Percentiles rank a stretch among this genome's conserved stretches.
phyloP scores from a whole-genome alignment of 2,797 vertebrate species.

The Microctenopoma steveboyesi region DNA sequence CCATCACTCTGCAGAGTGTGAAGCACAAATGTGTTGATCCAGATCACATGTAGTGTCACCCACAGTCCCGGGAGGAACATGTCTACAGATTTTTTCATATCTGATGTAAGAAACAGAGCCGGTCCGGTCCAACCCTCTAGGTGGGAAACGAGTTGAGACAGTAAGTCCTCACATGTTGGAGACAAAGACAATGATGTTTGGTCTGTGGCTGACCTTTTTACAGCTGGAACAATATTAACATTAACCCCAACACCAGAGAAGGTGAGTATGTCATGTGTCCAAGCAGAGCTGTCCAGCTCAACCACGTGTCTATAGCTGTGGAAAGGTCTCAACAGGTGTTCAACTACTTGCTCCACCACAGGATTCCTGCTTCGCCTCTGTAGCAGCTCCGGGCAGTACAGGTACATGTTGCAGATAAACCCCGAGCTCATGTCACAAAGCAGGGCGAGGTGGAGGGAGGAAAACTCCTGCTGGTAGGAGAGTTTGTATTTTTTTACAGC shows the following conservation, averaged over 20 bases:
- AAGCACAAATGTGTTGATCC: slow-evolving; percentile 79
- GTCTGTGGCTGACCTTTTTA: slow-evolving; percentile 6
- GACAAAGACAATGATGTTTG: slow-evolving; percentile 8
- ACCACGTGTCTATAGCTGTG: slow-evolving; percentile 53
- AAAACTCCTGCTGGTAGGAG: slow-evolving; percentile 35
- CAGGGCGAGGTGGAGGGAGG: slow-evolving; percentile 67
- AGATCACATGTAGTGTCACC: slow-evolving; percentile 69
- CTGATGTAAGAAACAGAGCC: slow-evolving; percentile 59
- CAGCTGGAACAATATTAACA: slow-evolving; percentile 52
- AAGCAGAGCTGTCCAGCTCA: slow-evolving; percentile 71
- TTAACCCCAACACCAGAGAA: slow-evolving; percentile 58
- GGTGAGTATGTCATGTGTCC: slow-evolving; percentile 57
- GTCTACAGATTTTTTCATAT: slow-evolving; percentile 41
- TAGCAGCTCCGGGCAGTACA: slow-evolving; percentile 72
- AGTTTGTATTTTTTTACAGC: slow-evolving; percentile 78
- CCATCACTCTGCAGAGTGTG: slow-evolving; percentile 64
- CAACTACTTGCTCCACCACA: slow-evolving; percentile 71
- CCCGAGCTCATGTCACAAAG: slow-evolving; percentile 73
- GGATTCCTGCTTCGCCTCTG: slow-evolving; percentile 61
- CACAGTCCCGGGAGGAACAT: slow-evolving; percentile 74
- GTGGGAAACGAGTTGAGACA: slow-evolving; percentile 42
- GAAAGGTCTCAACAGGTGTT: slow-evolving; percentile 72
- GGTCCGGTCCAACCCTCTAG: slow-evolving; percentile 76
- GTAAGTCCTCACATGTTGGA: slow-evolving; percentile 22
- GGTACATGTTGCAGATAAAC: slow-evolving; percentile 77